Evolutionary conservation across 1,140 invertebrate genomes (phyloP).

Genomic region (Drosophila aff.): DNA sequence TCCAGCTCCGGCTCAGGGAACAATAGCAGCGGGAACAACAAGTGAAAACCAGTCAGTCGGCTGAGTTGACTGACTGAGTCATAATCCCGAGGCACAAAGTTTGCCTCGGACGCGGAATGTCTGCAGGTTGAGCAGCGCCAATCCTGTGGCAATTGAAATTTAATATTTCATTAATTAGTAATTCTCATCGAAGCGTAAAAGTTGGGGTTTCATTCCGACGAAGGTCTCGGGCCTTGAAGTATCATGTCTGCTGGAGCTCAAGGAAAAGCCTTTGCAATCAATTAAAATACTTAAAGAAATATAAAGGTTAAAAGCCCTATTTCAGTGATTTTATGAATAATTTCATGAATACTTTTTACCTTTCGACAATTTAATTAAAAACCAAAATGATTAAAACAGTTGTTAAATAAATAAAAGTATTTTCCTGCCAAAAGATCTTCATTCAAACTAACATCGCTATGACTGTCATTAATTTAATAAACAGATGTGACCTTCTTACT

Average conservation of each 20-base stretch:
- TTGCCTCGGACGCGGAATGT: slow-evolving; percentile 33
- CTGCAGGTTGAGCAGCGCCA: slow-evolving; percentile 15
- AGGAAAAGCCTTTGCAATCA: not conserved
- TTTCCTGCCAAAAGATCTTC: not conserved
- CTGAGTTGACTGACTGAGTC: slow-evolving; percentile 1
- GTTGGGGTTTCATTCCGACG: not conserved
- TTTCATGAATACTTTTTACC: no score
- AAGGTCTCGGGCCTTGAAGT: not conserved
- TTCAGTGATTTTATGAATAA: not conserved
- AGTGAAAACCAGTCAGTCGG: slow-evolving; percentile 53
- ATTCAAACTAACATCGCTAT: not conserved
- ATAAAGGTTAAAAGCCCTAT: no score
- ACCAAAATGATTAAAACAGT: not conserved
- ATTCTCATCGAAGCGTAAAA: slow-evolving; percentile 19
- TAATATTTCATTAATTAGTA: slow-evolving; percentile 49
- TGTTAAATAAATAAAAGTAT: not conserved
- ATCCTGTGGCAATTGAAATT: slow-evolving; percentile 20
- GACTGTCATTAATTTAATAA: no score
- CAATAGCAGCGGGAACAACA: slow-evolving; percentile 27
- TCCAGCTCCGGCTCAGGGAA: not conserved
- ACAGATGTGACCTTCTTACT: not conserved
- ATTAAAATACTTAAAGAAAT: not conserved
- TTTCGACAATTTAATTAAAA: no score
- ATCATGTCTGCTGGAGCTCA: not conserved
- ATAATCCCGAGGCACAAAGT: slow-evolving; percentile 43